Conservation (phyloP, 2,888 invertebrate genomes). For the Blera fallax region DNA sequence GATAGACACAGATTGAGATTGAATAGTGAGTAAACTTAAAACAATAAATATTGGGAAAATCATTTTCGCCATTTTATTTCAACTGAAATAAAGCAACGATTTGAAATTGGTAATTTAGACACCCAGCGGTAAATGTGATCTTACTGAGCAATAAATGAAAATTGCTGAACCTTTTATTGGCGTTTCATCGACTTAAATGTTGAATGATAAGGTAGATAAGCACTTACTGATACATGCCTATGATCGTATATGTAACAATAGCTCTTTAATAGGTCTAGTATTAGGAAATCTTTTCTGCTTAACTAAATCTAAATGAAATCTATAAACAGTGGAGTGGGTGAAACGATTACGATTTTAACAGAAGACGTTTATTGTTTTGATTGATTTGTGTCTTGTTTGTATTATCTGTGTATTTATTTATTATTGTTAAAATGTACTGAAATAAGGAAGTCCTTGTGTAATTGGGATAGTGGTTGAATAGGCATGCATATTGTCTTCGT, state of each 20-base stretch:
- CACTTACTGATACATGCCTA: not conserved
- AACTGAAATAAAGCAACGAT: not conserved
- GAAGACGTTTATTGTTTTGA: not conserved
- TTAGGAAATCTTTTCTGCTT: not conserved
- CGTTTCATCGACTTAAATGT: not conserved
- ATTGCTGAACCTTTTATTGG: not conserved
- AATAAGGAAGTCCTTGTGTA: too few species aligned
- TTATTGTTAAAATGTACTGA: too few species aligned
- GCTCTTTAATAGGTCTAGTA: not conserved
- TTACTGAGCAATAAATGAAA: not conserved
- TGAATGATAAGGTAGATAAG: constrained; percentile 2
- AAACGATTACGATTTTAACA: not conserved
- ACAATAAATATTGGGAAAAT: not conserved
- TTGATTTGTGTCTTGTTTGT: too few species aligned
- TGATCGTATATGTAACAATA: not conserved
- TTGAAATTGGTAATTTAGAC: not conserved
- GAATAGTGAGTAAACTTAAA: not conserved
- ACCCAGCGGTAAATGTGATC: not conserved
- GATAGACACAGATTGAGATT: constrained; percentile 7
- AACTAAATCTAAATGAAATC: not conserved
- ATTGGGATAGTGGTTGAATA: too few species aligned
- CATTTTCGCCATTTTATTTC: not conserved
- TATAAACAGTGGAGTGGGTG: not conserved
- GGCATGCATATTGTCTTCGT: too few species aligned
- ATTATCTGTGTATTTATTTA: too few species aligned